These are phyloP conservation scores for Anoncus sp. DNA, from an alignment of 2,888 invertebrate species.

Conservation along the genomic window DNA sequence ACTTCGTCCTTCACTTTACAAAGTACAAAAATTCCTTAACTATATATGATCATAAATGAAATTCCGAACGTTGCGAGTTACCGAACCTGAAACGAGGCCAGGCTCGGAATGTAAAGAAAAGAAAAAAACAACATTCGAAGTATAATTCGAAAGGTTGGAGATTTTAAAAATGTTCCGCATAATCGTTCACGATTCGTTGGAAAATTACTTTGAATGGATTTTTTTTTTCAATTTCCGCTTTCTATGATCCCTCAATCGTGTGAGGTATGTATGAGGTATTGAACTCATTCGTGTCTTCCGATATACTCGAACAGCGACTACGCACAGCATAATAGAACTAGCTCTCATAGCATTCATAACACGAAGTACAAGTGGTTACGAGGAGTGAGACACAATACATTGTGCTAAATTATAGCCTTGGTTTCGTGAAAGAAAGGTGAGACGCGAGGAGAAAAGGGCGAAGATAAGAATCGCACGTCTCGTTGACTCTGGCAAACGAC, in stretches of 20 bases:
- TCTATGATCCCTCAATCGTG: too few species aligned
- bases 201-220: too few species aligned
- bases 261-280: neutral
- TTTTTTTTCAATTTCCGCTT: too few species aligned
- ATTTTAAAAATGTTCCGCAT: too few species aligned
- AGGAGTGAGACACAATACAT: constrained; percentile 55
- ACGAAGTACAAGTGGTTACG: constrained; percentile 16
- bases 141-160: too few species aligned
- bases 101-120: too few species aligned
- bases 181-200: too few species aligned
- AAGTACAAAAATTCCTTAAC: constrained; percentile 36
- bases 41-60: constrained; percentile 4
- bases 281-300: neutral
- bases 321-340: constrained; percentile 4
- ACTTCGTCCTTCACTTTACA: neutral
- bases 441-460: constrained; percentile 65
- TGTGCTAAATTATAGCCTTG: constrained; percentile 71
- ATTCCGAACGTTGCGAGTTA: too few species aligned
- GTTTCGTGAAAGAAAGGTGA: constrained; percentile 69
- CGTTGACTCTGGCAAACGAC: constrained; percentile 72
- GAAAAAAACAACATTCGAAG: too few species aligned
- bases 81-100: too few species aligned
- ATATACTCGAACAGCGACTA: neutral
- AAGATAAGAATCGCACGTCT: constrained; percentile 77
- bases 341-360: constrained; percentile 35